A percentile compares a stretch with the other conserved stretches of the same genome.
These are phyloP conservation scores for Glaucomys volans DNA, from an alignment of 2,113 vertebrate genomes.

Conservation along the genomic window DNA sequence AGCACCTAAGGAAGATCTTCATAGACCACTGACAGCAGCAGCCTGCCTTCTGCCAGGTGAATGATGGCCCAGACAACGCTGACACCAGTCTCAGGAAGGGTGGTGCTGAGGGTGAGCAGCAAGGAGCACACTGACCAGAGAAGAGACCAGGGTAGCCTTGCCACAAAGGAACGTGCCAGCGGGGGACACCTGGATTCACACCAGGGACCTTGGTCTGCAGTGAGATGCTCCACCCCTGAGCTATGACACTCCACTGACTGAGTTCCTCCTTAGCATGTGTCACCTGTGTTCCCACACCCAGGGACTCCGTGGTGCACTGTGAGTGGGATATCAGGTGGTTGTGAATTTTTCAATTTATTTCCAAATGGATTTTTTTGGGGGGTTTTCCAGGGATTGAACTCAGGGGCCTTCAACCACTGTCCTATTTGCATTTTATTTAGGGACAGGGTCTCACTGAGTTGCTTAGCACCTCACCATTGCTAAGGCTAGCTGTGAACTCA, in stretches of 20 bases:
- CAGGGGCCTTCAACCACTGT: too few relatives aligned
- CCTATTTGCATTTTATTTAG: too few relatives aligned
- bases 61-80: not conserved
- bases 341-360: not conserved
- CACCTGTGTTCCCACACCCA: not conserved
- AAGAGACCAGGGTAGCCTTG: too few relatives aligned
- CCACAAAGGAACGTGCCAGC: rapidly evolving
- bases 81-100: too few relatives aligned
- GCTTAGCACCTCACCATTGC: too few relatives aligned
- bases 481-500: too few relatives aligned
- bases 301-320: not conserved
- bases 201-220: conserved; percentile 4
- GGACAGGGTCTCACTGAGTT: too few relatives aligned
- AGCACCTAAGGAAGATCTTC: not conserved
- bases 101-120: not conserved
- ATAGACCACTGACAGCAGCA: not conserved
- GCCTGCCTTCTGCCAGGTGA: too few relatives aligned
- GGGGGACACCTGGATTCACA: conserved; percentile 43
- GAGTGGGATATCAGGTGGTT: too few relatives aligned
- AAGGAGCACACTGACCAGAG: too few relatives aligned
- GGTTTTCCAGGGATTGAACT: too few relatives aligned
- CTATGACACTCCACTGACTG: rapidly evolving
- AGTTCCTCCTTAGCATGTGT: not conserved
- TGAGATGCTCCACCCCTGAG: not conserved
- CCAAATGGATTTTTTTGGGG: too few relatives aligned